Evolutionary conservation across 2,113 vertebrate genomes (phyloP), one percentile per base, ranked within the genome.

Genomic region (Corythaeola cristata): DNA sequence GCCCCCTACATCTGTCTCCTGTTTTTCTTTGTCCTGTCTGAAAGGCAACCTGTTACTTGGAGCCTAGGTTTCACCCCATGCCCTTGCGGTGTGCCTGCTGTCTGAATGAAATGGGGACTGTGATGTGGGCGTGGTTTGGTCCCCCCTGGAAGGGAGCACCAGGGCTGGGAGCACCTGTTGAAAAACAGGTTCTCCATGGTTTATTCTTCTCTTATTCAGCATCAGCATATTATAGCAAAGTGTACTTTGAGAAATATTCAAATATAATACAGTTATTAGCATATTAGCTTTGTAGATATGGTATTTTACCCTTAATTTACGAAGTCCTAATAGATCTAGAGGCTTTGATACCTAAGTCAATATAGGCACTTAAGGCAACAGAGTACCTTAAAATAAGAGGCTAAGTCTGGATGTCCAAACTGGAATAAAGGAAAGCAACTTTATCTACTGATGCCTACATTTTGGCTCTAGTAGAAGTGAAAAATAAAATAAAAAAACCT

Each of bases 1-100:
- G 44, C 41, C 37, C 62, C 55, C 58, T 75, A 2, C n/a, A 2
- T n/a, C 49, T 37, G 52, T 27, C 26, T 80, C 1, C 0, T 60
- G 60, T 76, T 89, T 68, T 30, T 90, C 55, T 83, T 44, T 88
- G 81, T 84, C 45, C 59, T 90, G 1, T 20, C 24, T n/a, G 60
- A 79, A 53, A 79, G 41, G 69, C 81, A 64, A 3, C 50, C 27
- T 49, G 8, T 18, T 32, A 8, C 52, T 62, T 86, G 2, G 4
- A n/a, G 22, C 12, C 21, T 20, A 15, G 4, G 11, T 52, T 71
- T 78, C 41, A 4, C 47, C 64, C 44, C 30, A 41, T 45, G 3
- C 72, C 76, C 37, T 6, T 17, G 75, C 0, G 2, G 7, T 26
- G 76, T 53, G 35, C 3, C 12, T 80, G 64, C 33, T 62, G 49